phyloP scores from a whole-genome alignment of 2,797 vertebrate genomes.

The Galaxias olidus region DNA sequence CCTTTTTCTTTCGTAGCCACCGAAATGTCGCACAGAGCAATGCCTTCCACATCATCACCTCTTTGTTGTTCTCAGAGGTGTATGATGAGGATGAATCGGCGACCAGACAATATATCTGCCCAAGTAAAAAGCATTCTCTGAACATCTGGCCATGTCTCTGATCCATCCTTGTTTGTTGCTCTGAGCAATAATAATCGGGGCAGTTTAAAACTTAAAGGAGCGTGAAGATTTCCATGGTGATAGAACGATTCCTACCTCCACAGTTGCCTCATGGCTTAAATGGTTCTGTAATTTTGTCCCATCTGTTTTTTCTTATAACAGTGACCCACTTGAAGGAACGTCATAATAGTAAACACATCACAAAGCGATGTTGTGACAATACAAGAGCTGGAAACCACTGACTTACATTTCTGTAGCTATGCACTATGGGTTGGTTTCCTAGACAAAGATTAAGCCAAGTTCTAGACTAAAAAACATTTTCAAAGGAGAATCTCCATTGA shows the following conservation, averaged over 20 bases:
- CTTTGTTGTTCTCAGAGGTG: too few relatives aligned
- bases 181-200: conserved; percentile 55
- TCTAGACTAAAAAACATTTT: too few relatives aligned
- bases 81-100: conserved; percentile 48
- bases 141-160: conserved; percentile 63
- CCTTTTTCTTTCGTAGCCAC: too few relatives aligned
- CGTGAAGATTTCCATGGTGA: conserved; percentile 67
- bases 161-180: conserved; percentile 56
- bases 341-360: conserved; percentile 44
- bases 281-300: conserved; percentile 62
- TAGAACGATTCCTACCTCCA: conserved; percentile 34
- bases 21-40: too few relatives aligned
- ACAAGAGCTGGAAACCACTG: not conserved
- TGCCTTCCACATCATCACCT: too few relatives aligned
- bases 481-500: too few relatives aligned
- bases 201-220: conserved; percentile 59
- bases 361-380: conserved; percentile 24
- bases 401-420: not conserved
- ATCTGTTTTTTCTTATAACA: conserved; percentile 64
- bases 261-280: conserved; percentile 38
- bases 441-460: too few relatives aligned
- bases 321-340: conserved; percentile 47
- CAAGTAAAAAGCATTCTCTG: conserved; percentile 38
- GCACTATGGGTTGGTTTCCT: too few relatives aligned
- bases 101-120: conserved; percentile 33